These are phyloP conservation scores for Psilopogon haemacephalus DNA, from an alignment of 2,113 vertebrate genomes.

Conservation along the genomic window DNA sequence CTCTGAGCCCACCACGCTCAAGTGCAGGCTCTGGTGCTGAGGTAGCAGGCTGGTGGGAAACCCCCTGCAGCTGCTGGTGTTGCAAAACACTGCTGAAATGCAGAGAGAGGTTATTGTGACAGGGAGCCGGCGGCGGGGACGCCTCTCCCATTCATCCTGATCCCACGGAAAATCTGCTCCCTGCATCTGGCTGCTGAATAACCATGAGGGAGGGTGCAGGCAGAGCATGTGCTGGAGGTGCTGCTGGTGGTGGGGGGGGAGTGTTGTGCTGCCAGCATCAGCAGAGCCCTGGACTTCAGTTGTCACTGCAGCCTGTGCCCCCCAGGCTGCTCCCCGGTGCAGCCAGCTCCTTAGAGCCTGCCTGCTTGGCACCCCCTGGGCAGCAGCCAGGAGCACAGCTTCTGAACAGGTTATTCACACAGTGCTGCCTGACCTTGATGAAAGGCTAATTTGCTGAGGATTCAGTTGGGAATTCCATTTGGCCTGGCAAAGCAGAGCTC, in stretches of 20 bases:
- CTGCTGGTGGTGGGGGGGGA: neutral
- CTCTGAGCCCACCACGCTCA: fast-evolving
- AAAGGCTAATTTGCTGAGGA: slow-evolving; percentile 72
- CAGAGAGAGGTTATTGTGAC: neutral
- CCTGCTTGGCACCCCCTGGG: slow-evolving; percentile 10
- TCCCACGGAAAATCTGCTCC: neutral
- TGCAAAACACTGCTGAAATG: neutral
- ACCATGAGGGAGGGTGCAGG: neutral
- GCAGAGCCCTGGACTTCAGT: neutral
- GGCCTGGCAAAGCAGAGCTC: slow-evolving; percentile 43
- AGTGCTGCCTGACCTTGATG: slow-evolving; percentile 52
- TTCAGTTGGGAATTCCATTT: slow-evolving; percentile 71
- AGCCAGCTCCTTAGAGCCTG: slow-evolving; percentile 41
- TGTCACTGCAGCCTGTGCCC: neutral
- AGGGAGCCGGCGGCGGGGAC: neutral
- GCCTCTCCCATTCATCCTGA: neutral
- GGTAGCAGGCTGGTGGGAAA: neutral
- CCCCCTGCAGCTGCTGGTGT: neutral
- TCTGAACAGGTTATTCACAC: slow-evolving; percentile 51
- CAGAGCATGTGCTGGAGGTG: fast-evolving
- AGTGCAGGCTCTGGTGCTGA: neutral
- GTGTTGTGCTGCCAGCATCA: neutral
- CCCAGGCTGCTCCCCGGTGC: neutral
- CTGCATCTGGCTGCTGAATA: neutral
- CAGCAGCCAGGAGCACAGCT: slow-evolving; percentile 41